These are phyloP conservation scores for Myotis myotis DNA, from an alignment of 2,797 vertebrate species.

Conservation along the genomic window DNA sequence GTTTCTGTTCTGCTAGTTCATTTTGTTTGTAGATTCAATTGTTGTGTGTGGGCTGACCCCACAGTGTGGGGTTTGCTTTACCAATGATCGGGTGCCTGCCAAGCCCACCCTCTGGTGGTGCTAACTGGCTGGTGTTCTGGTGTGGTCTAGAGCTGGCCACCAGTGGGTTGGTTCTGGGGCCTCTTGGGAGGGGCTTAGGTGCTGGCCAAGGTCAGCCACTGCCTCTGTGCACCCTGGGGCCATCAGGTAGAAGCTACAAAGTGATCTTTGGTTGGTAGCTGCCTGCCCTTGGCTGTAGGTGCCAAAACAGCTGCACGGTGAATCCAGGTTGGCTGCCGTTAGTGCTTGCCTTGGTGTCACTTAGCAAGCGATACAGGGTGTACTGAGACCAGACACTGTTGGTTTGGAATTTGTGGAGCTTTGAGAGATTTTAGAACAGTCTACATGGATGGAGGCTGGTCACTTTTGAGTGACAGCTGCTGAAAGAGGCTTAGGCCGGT, in stretches of 20 bases:
- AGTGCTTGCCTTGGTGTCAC: not conserved
- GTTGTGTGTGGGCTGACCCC: too few relatives aligned
- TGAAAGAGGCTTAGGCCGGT: not conserved
- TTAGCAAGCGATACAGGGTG: not conserved
- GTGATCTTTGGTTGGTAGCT: not conserved
- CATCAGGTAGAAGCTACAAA: not conserved
- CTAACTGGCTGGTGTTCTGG: not conserved
- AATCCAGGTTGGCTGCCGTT: not conserved
- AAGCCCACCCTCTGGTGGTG: not conserved
- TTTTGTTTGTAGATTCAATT: not conserved
- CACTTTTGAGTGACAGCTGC: not conserved
- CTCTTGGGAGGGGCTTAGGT: not conserved
- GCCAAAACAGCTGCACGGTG: not conserved
- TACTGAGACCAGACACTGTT: not conserved
- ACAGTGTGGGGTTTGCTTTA: not conserved
- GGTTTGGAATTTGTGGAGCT: not conserved
- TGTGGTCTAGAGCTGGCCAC: not conserved
- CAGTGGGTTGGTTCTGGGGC: not conserved
- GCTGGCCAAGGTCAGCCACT: not conserved
- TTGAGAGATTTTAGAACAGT: not conserved
- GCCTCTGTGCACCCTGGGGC: not conserved
- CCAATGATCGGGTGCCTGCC: not conserved
- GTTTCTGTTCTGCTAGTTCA: not conserved
- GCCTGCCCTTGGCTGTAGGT: not conserved
- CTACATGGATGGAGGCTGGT: too few relatives aligned